Conservation (phyloP, 2,888 invertebrate genomes). For the Malachius bipustulatus region DNA sequence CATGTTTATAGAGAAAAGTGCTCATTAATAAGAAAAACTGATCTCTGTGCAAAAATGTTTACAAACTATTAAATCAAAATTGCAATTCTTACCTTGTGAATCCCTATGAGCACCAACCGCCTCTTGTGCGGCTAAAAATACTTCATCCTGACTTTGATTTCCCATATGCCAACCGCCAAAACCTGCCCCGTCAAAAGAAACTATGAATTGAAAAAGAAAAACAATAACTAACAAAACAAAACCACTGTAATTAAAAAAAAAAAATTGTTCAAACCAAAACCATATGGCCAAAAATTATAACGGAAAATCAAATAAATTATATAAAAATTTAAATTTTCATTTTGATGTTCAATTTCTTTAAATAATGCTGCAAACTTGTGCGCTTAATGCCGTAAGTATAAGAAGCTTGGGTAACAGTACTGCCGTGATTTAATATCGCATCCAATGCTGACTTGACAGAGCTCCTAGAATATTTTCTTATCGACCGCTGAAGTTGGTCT, state of each 20-base stretch:
- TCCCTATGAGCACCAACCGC: conserved; percentile 67
- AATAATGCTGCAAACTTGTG: conserved; percentile 42
- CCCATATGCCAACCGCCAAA: conserved; percentile 78
- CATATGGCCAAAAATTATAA: too few relatives aligned
- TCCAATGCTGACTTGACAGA: conserved; percentile 39
- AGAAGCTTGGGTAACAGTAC: conserved; percentile 41
- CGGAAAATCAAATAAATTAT: too few relatives aligned
- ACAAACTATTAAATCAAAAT: conserved; percentile 33
- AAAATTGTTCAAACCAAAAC: too few relatives aligned
- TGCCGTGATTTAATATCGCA: conserved; percentile 40
- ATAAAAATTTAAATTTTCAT: conserved; percentile 27
- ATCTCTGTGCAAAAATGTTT: too few relatives aligned
- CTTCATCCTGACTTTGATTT: conserved; percentile 72
- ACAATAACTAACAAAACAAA: conserved; percentile 12
- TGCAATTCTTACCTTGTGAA: conserved; percentile 76
- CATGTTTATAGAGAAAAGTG: conserved; percentile 9
- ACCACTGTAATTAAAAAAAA: too few relatives aligned
- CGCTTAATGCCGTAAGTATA: conserved; percentile 42
- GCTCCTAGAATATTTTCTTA: conserved; percentile 37
- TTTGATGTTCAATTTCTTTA: conserved; percentile 42
- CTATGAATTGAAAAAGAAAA: conserved; percentile 10
- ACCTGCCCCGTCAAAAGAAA: conserved; percentile 42
- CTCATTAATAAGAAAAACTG: neutral
- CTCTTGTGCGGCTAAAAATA: conserved; percentile 73
- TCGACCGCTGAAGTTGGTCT: conserved; percentile 18